Evolutionary conservation across 2,113 vertebrate species (phyloP).

Genomic region (Delphinus delphis): DNA sequence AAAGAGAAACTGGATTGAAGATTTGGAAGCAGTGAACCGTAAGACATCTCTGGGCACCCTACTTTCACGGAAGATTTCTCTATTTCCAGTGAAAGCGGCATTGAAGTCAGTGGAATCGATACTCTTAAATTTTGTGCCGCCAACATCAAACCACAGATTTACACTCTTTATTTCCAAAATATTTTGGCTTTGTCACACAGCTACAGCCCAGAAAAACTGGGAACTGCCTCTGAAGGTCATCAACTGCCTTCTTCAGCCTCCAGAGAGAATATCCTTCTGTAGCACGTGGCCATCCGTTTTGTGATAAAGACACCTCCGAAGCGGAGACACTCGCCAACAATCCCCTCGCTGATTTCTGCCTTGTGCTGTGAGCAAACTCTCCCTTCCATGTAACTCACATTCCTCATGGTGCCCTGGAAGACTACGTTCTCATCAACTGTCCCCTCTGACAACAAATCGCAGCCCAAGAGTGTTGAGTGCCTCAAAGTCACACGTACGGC

Average conservation of each 20-base stretch:
- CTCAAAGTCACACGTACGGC: conserved; percentile 66
- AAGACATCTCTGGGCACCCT: neutral
- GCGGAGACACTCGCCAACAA: neutral
- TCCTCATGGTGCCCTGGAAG: conserved; percentile 30
- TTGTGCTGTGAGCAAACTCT: neutral
- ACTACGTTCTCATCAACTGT: conserved; percentile 9
- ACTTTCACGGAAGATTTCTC: neutral
- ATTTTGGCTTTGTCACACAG: conserved; percentile 11
- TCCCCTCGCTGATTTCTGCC: conserved; percentile 33
- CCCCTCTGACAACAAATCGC: conserved; percentile 60
- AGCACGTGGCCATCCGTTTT: neutral
- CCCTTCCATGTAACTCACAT: conserved; percentile 25
- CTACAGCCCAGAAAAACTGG: conserved; percentile 39
- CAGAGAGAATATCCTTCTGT: neutral
- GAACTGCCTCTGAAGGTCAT: conserved; percentile 23
- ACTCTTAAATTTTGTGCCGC: neutral
- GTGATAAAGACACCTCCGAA: neutral
- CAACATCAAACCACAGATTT: neutral
- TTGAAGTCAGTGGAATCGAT: neutral
- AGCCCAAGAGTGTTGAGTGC: neutral
- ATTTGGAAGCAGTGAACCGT: neutral
- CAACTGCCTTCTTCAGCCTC: conserved; percentile 11
- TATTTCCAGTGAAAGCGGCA: neutral
- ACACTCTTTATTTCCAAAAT: neutral
- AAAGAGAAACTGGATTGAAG: neutral